Evolutionary conservation across 2,888 invertebrate species (phyloP), one percentile per base, ranked within the genome.

Genomic region (Patella ulyssiponensis): DNA sequence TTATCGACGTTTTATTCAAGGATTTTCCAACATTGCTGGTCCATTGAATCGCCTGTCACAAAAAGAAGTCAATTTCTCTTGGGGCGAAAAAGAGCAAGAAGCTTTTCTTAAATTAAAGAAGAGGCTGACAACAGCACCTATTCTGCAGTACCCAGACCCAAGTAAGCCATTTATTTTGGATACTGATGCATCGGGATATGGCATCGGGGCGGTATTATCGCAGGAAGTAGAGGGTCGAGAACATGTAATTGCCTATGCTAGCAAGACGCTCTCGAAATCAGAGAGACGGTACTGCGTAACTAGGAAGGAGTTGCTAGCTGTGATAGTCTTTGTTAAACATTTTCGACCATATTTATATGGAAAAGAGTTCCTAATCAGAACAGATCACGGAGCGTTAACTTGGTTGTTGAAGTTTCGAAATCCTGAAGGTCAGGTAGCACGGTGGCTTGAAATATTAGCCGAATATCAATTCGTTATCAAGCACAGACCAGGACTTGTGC

Each of bases 151-250:
- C 69, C 82, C 79, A 15, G 73, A 81, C 54, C 17, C 9, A n/a
- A 71, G 81, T 17, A 77, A 70, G 1, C 23, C 23, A 12, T 83
- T 81, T 75, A 77, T 84, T 12, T 69, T 84, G 23, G 85, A 86
- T 71, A 83, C 81, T 17, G 83, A 86, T 78, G 86, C 83, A 15
- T 80, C 82, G 73, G 77, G 74, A n/a, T 44, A 12, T 53, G 83
- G 82, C 7, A 80, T 86, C 14, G 85, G 84, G 9, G 82, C 80
- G 12, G 82, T 83, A 7, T 71, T 84, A 12, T 82, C 83, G 23
- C 83, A 85, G 78, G 56, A 80, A 9, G 79, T 83, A 69, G 77
- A 80, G 27, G 81, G 80, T 3, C 73, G 79, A 56, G 85, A 86
- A 77, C 58, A 72, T 7, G 85, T 86, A 17, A 78, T 86, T 51